These are phyloP conservation scores for Danionella cerebrum DNA, from an alignment of 2,113 vertebrate genomes.

Conservation along the genomic window DNA sequence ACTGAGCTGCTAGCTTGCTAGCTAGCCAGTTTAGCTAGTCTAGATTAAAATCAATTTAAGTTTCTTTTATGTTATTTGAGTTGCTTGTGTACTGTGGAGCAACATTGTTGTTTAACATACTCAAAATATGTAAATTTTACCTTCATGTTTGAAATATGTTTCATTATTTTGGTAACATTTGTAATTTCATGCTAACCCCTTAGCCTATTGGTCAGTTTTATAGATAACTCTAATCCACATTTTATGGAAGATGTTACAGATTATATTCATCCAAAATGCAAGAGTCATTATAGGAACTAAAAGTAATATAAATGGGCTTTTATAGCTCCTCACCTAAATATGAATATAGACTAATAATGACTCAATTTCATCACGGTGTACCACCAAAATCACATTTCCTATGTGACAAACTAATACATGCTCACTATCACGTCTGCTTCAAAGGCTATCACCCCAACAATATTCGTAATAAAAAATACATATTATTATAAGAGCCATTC, in stretches of 20 bases:
- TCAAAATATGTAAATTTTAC: no score
- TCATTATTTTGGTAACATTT: no score
- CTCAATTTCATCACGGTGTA: constrained; percentile 31
- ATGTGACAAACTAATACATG: no score
- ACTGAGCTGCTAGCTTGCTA: neutral
- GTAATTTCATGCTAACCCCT: no score
- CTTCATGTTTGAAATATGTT: no score
- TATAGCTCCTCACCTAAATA: constrained; percentile 8
- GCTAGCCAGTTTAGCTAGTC: neutral
- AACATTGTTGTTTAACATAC: no score
- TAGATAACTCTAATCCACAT: neutral
- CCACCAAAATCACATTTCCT: constrained; percentile 43
- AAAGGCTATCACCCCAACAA: no score
- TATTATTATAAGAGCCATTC: no score
- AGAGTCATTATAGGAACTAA: neutral
- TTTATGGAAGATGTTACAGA: neutral
- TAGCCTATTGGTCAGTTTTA: no score
- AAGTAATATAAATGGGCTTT: neutral
- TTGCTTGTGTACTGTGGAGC: neutral
- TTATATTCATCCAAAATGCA: neutral
- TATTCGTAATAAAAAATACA: no score
- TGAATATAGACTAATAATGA: neutral
- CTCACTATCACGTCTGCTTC: no score
- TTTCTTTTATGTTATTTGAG: neutral
- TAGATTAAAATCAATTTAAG: neutral